phyloP scores from a whole-genome alignment of 2,113 vertebrate species.

The Chinchilla lanigera region DNA sequence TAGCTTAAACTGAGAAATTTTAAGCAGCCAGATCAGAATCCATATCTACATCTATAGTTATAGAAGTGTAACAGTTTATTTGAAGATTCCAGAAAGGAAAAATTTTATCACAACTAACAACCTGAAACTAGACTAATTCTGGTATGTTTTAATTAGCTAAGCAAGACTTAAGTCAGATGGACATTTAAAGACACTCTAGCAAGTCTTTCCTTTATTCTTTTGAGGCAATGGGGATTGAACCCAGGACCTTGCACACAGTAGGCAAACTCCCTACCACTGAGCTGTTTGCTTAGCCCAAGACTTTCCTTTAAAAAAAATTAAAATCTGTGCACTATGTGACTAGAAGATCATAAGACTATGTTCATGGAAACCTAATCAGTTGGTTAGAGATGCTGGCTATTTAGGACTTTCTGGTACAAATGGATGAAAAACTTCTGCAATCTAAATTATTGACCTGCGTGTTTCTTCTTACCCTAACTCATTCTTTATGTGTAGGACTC shows the following conservation, averaged over 20 bases:
- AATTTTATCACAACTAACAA: neutral
- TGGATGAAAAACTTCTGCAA: conserved; percentile 82
- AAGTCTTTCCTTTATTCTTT: neutral
- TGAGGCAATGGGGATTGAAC: neutral
- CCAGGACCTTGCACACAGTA: neutral
- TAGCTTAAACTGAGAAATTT: conserved; percentile 22
- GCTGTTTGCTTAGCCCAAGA: neutral
- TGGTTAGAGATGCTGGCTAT: neutral
- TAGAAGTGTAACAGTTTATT: neutral
- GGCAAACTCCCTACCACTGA: neutral
- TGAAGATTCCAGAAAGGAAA: neutral
- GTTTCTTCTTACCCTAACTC: conserved; percentile 80
- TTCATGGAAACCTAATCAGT: conserved; percentile 9
- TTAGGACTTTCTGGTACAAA: conserved; percentile 25
- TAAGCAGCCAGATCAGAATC: neutral
- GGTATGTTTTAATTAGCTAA: conserved; percentile 17
- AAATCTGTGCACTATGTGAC: neutral
- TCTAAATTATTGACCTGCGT: conserved; percentile 85
- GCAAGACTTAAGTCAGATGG: conserved; percentile 7
- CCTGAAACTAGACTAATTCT: neutral
- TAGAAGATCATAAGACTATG: neutral
- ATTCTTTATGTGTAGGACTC: conserved; percentile 78
- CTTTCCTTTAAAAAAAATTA: neutral
- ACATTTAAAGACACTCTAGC: neutral
- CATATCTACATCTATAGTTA: neutral